Conservation (phyloP, 2,888 invertebrate genomes). For the Leucoptera coffeella region DNA sequence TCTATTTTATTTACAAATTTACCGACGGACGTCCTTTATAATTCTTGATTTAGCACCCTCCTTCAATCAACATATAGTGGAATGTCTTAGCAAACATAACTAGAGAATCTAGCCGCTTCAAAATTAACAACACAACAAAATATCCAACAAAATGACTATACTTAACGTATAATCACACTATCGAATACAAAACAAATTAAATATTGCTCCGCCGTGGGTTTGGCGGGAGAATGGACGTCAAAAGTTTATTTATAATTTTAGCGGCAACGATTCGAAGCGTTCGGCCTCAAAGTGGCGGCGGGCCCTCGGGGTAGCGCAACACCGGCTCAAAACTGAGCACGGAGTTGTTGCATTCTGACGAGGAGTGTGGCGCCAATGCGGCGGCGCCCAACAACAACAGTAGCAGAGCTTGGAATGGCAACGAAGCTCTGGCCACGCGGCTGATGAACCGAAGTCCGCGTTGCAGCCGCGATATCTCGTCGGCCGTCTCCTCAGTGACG, state of each 20-base stretch:
- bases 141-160: too few species aligned
- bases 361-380: constrained; percentile 81
- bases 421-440: constrained; percentile 83
- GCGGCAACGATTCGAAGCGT: neutral
- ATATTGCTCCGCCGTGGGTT: too few species aligned
- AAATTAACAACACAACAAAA: too few species aligned
- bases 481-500: constrained; percentile 19
- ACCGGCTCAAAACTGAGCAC: constrained; percentile 82
- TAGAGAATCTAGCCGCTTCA: too few species aligned
- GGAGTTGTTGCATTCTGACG: constrained; percentile 76
- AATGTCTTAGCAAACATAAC: too few species aligned
- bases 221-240: too few species aligned
- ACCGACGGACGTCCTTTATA: too few species aligned
- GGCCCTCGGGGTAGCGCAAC: constrained; percentile 86
- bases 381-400: constrained; percentile 89
- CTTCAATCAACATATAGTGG: too few species aligned
- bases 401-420: constrained; percentile 93
- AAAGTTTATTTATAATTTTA: neutral
- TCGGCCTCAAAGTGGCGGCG: constrained; percentile 73
- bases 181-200: too few species aligned
- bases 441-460: constrained; percentile 81
- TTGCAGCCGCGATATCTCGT: constrained; percentile 34
- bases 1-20: too few species aligned
- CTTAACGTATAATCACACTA: too few species aligned
- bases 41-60: too few species aligned